Evolutionary conservation across 2,113 vertebrate genomes (phyloP).

Genomic region (Eleginops maclovinus): DNA sequence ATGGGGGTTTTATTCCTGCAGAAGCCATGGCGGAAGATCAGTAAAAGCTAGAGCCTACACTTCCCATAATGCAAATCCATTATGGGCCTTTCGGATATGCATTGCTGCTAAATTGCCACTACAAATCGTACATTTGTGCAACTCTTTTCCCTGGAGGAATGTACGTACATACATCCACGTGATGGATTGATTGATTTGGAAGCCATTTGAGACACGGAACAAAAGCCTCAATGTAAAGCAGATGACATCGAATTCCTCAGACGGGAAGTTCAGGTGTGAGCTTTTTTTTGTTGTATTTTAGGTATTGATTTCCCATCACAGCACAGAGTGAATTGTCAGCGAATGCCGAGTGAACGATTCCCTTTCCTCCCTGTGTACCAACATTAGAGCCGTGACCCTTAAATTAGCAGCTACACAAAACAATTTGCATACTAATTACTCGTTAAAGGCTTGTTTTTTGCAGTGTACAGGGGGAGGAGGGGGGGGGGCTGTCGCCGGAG

Average conservation of each 20-base stretch:
- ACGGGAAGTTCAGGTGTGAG: slow-evolving; percentile 33
- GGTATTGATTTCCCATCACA: slow-evolving; percentile 63
- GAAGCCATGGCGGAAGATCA: too few relatives aligned
- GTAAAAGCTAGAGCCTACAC: neutral
- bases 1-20: neutral
- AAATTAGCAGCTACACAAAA: slow-evolving; percentile 62
- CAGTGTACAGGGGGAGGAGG: slow-evolving; percentile 32
- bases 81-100: neutral
- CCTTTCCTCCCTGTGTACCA: slow-evolving; percentile 32
- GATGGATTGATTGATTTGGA: slow-evolving; percentile 8
- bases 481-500: neutral
- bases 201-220: slow-evolving; percentile 27
- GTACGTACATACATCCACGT: neutral
- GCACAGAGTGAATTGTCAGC: slow-evolving; percentile 41
- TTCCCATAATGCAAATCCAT: slow-evolving; percentile 4
- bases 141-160: neutral
- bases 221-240: slow-evolving; percentile 32
- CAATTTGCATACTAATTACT: slow-evolving; percentile 77
- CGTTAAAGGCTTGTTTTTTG: slow-evolving; percentile 50
- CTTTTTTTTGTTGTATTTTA: slow-evolving; percentile 47
- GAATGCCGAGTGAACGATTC: slow-evolving; percentile 24
- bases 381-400: slow-evolving; percentile 39
- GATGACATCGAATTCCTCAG: slow-evolving; percentile 38
- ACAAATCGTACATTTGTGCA: neutral
- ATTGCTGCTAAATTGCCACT: neutral